Base-by-base conservation (phyloP, 2,797 vertebrate species). In the Neosalanx taihuensis region DNA sequence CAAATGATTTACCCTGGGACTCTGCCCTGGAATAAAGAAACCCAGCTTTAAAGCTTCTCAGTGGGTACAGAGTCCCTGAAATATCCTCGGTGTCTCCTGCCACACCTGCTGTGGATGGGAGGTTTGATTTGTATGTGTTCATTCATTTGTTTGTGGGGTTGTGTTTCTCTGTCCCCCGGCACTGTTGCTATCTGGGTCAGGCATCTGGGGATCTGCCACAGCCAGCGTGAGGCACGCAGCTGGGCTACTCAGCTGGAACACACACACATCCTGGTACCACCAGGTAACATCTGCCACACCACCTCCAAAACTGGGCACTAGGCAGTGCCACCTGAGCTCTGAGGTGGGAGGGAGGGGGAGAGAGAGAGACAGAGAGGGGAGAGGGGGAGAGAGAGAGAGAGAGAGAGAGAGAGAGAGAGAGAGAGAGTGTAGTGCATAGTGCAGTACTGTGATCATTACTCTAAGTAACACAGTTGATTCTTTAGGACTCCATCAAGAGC, bases 201-300 rank as follows among this genome's bases (percentile, higher is more conserved):
- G 76, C 72, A 84, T 87, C 86, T 85, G 86, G 89, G 83, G 86
- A 90, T 76, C 61, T 80, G 87, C 83, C 83, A 86, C 76, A 73
- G 74, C 79, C 72, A 82, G 76, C 79, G 82, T 74, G 67, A 85
- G 84, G 77, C 76, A 77, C 77, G 86, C 79, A 90, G 88, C 83
- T 91, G 88, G 89, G 81, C 84, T 77, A 78, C 84, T 88, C 91
- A 92, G 87, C 91, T 91, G 90, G 86, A 77, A 81, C 70, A 33
- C 57, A 64, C 18, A 59, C 49, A 74, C 66, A 64, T 49, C 18
- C 31, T 29, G 59, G 57, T 71, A 75, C 77, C 83, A 89, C 77
- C 82, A 83, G 84, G 88, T 88, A 88, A 88, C 86, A 91, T 89
- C 86, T 89, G 86, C 81, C 84, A 71, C 60, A 79, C 85, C 77